Evolutionary conservation across 2,888 invertebrate genomes (phyloP).

Genomic region (Sinodicranocentrus sp.): DNA sequence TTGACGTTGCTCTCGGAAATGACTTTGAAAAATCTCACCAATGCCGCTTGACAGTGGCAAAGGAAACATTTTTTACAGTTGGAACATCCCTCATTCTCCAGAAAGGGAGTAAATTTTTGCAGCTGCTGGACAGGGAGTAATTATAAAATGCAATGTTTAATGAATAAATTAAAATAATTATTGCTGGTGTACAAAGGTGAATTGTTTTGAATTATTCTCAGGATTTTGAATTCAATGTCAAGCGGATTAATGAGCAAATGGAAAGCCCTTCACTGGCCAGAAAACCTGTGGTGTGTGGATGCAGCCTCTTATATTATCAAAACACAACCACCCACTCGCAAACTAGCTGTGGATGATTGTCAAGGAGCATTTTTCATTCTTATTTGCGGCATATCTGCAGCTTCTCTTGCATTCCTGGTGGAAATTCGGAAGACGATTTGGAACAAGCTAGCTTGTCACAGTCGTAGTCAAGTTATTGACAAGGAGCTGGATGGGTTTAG

Average conservation of each 20-base stretch:
- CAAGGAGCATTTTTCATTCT: conserved; percentile 74
- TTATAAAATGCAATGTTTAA: too few species aligned
- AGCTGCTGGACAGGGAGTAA: conserved; percentile 73
- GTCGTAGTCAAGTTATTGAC: background rate
- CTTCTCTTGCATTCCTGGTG: conserved; percentile 47
- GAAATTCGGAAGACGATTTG: conserved; percentile 33
- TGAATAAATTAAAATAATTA: too few species aligned
- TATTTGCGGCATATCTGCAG: conserved; percentile 52
- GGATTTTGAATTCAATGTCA: conserved; percentile 65
- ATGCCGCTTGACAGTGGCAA: conserved; percentile 74
- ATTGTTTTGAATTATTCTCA: conserved; percentile 16
- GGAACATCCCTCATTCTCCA: conserved; percentile 71
- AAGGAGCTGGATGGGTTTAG: background rate
- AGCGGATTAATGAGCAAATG: conserved; percentile 75
- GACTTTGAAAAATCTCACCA: conserved; percentile 68
- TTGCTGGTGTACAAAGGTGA: too few species aligned
- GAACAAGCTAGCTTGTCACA: background rate
- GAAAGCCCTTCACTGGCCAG: conserved; percentile 74
- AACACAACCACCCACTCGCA: conserved; percentile 70
- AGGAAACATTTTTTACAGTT: conserved; percentile 73
- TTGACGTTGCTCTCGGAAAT: conserved; percentile 72
- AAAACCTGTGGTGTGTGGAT: conserved; percentile 71
- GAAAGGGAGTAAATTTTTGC: conserved; percentile 63
- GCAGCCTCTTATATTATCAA: conserved; percentile 72
- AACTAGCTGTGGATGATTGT: conserved; percentile 69